Evolutionary conservation across 2,888 invertebrate species (phyloP), one percentile per base, ranked within the genome.

Genomic region (Microctonus aethiopoides): DNA sequence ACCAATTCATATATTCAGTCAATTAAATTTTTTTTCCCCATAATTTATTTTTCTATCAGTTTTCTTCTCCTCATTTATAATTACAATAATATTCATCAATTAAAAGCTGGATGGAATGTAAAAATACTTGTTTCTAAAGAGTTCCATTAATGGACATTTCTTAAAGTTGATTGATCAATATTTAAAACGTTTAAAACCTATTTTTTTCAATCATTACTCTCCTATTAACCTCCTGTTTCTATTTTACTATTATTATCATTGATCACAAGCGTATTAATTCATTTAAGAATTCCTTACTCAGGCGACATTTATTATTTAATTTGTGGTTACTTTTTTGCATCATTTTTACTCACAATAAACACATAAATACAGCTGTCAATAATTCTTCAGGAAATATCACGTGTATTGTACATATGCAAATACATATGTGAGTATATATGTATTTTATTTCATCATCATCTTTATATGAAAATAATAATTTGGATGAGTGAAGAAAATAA

Each of bases 41-140:
- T 20, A 10, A 36, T 20, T 11, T n/a, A 11, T 51, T 51, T 20
- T 41, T 16, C 13, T n/a, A 41, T 51, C 22, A 5, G n/a, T 67
- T 20, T 24, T 32, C 57, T 26, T 52, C 32, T 46, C 39, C 13
- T 69, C 16, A 24, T 61, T 68, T 39, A 20, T 71, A 62, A 26
- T n/a, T 54, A 29, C 52, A 20, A 56, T 54, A 4, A n/a, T 32
- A 51, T 13, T 51, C 11, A 22, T 57, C 41, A 29, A 56, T 62
- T 26, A n/a, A n/a, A 63, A 26, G 56, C 77, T 76, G 69, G 74
- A 79, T 81, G 84, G 84, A 84, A 84, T 84, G 84, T 84, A 80
- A 79, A 78, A 81, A 72, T 71, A 65, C 67, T 72, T 56, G 56
- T 60, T 7, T 57, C 32, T 32, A 57, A 32, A 34, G 32, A 29